These are phyloP conservation scores for Octodon degus DNA, from an alignment of 2,113 vertebrate species.

Conservation along the genomic window DNA sequence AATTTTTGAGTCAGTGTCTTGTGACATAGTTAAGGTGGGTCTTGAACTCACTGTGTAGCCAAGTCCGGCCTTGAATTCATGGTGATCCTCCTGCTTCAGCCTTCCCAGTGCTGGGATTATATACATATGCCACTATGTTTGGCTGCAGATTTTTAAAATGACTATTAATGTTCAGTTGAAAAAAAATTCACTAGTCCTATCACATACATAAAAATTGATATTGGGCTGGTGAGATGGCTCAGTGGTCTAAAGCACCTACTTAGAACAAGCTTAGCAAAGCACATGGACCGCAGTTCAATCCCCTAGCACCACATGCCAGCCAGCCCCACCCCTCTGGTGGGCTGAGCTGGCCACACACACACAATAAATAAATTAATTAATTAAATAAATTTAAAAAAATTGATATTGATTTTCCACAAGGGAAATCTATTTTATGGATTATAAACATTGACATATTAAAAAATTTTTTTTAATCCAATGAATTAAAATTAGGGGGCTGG, in stretches of 20 bases:
- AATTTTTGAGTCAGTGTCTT: not conserved
- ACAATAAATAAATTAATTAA: too few species aligned
- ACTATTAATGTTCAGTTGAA: conserved; percentile 21
- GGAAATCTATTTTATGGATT: conserved; percentile 31
- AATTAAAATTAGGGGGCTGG: too few species aligned
- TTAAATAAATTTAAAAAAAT: too few species aligned
- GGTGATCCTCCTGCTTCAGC: not conserved
- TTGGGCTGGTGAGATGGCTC: not conserved
- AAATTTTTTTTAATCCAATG: too few species aligned
- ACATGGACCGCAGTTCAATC: too few species aligned
- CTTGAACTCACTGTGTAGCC: not conserved
- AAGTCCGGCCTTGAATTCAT: not conserved
- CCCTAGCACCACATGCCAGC: too few species aligned
- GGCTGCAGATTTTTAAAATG: not conserved
- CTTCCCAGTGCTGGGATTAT: not conserved
- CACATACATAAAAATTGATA: conserved; percentile 51
- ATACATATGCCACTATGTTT: not conserved
- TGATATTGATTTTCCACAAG: conserved; percentile 56
- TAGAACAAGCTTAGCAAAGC: too few species aligned
- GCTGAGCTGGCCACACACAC: too few species aligned
- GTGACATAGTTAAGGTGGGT: not conserved
- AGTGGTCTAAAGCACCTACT: too few species aligned
- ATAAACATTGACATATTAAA: not conserved
- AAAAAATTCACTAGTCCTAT: not conserved
- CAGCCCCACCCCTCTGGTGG: too few species aligned